Base-by-base conservation (phyloP, 2,888 invertebrate species). In the Meghimatium bilineatum region DNA sequence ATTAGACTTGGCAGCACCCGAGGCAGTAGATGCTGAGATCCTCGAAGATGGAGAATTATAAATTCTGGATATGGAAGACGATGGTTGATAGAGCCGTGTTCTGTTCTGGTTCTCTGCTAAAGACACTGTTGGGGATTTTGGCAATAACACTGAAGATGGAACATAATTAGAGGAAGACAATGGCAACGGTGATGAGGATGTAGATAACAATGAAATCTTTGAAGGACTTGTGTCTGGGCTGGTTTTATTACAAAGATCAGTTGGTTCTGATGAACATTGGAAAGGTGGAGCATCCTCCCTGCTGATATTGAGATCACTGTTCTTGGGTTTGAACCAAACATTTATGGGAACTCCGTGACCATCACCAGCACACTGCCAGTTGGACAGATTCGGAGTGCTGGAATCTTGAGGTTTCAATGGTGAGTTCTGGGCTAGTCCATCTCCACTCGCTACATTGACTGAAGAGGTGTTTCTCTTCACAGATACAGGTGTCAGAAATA, bases 351-450 rank as follows among this genome's bases (percentile, higher is more conserved):
- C 66, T 52, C 17, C 20, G 34, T 29, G 14, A 14, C 76, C 67
- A 63, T 63, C 74, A 23, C 74, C 74, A 12, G 38, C 63, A 38
- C 52, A 20, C 32, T 67, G 75, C 75, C 67, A 76, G 56, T 86
- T 87, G 76, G 85, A 86, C 80, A 85, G 83, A 29, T 86, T 80
- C 34, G 89, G 89, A 23, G 89, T 88, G 86, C 89, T 89, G 32
- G 88, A 88, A 36, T 87, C 87, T 75, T 87, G 86, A 36, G 89
- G 90, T 63, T 88, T 87, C 89, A 89, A 89, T 60, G 82, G n/a
- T 17, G 85, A 52, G 71, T 69, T 38, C 32, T 75, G 44, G 12
- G n/a, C n/a, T 8, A n/a, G 60, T 1, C n/a, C 44, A 60, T 67
- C 76, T 26, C 49, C 67, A 76, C 32, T 32, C 29, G 26, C 67